Evolutionary conservation across 2,797 vertebrate genomes (phyloP), one percentile per base, ranked within the genome.

Genomic region (Bufotes viridis): DNA sequence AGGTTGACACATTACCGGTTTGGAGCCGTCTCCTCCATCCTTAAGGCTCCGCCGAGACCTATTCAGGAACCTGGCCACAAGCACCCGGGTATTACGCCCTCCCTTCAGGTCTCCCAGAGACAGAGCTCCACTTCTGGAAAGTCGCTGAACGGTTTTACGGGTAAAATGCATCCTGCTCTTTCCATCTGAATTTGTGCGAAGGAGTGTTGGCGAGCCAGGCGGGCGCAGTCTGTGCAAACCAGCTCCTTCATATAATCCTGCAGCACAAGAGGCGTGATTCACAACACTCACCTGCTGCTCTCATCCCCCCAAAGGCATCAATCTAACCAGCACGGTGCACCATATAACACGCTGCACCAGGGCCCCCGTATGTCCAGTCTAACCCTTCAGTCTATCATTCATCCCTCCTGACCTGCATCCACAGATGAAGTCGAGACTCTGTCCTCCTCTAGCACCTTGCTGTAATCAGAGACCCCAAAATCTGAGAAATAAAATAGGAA

Each of bases 21-120:
- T 99, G 65, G 94, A 93, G 7, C 85, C 95, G 29, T 98, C 97
- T 0, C 84, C 24, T 1, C 96, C 91, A 0, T 93, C 92, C 0
- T 92, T 92, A 1, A 95, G 92, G 91, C 96, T 96, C 90, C 97
- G 96, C 90, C 96, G 97, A 90, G 98, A 98, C 84, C 97, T 96
- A 91, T 97, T 97, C 90, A 99, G 94, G 92, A 99, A 97, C 89
- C 98, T 96, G 90, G 97, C 97, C 93, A 99, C 94, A 88, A 99
- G 92, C 85, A 95, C 96, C 0, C 97, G 96, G 84, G 97, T 98
- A 86, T 96, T 91, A 53, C 94, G 91, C 55, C 91, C 92, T 70
- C 91, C 96, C 93, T 99, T 99, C 26, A 99, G 96, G 92, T 99
- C 98, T 65, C 97, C 98, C 1, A 99, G 93, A 24, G 98, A 99